Conservation (phyloP, 1,140 invertebrate species). For the Magallana gigas region DNA sequence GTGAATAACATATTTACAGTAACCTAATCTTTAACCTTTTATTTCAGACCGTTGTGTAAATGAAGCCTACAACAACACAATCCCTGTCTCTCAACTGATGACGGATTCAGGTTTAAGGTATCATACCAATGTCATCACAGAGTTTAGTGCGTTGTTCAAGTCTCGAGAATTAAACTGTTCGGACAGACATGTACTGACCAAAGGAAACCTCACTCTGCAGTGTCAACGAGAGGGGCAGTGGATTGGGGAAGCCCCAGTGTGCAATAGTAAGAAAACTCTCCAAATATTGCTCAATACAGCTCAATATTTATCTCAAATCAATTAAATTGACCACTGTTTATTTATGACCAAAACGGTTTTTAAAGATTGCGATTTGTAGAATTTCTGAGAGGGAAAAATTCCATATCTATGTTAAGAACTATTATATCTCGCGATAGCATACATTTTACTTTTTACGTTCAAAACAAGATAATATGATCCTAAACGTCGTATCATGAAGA, state of each 20-base stretch:
- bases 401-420: no score
- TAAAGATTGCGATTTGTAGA: no score
- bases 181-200: background rate
- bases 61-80: background rate
- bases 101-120: background rate
- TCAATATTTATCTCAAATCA: no score
- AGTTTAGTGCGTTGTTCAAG: background rate
- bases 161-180: background rate
- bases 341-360: no score
- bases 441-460: no score
- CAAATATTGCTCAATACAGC: no score
- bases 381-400: no score
- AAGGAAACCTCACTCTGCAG: background rate
- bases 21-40: background rate
- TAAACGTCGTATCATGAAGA: no score
- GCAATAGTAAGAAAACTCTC: background rate
- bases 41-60: background rate
- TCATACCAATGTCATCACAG: background rate
- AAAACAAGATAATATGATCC: no score
- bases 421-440: no score
- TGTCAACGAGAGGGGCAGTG: background rate
- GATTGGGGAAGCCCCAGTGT: background rate
- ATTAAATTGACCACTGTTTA: no score
- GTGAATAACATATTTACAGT: background rate
- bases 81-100: background rate